A percentile compares a stretch with the other conserved stretches of the same genome.
Evolutionary conservation across 1,140 invertebrate genomes (phyloP).

Genomic region (Brachystomella parvula): DNA sequence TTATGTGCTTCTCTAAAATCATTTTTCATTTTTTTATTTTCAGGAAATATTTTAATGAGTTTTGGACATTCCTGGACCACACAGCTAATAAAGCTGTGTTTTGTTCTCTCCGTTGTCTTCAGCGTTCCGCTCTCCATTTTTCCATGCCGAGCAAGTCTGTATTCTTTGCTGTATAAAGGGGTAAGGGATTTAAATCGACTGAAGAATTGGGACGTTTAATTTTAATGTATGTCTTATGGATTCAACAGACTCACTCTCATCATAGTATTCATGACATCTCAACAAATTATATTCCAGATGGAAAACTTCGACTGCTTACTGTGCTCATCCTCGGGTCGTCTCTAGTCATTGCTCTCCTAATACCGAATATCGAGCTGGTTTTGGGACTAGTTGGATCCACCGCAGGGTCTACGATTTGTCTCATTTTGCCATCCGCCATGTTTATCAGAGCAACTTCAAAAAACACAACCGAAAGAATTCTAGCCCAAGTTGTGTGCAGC

Average conservation of each 20-base stretch:
- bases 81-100: slow-evolving; percentile 83
- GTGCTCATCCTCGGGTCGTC: slow-evolving; percentile 64
- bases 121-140: slow-evolving; percentile 95
- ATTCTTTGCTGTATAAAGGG: slow-evolving; percentile 80
- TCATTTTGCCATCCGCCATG: slow-evolving; percentile 75
- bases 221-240: slow-evolving; percentile 5
- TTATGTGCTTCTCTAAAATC: no score
- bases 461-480: slow-evolving; percentile 44
- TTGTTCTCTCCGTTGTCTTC: slow-evolving; percentile 86
- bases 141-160: slow-evolving; percentile 85
- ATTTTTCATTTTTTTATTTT: slow-evolving; percentile 41
- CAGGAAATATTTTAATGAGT: slow-evolving; percentile 81
- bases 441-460: slow-evolving; percentile 48
- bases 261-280: slow-evolving; percentile 46
- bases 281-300: slow-evolving; percentile 63
- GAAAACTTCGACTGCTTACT: slow-evolving; percentile 69
- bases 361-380: slow-evolving; percentile 86
- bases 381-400: slow-evolving; percentile 86
- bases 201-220: background rate
- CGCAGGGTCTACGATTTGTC: slow-evolving; percentile 86
- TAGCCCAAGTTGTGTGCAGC: slow-evolving; percentile 44
- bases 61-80: slow-evolving; percentile 69
- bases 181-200: slow-evolving; percentile 47
- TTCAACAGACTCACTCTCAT: slow-evolving; percentile 39
- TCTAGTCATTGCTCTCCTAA: slow-evolving; percentile 63